A percentile compares a stretch with the other conserved stretches of the same genome.
phyloP scores from a whole-genome alignment of 2,888 invertebrate genomes.

The Caenorhabditis uteleia region DNA sequence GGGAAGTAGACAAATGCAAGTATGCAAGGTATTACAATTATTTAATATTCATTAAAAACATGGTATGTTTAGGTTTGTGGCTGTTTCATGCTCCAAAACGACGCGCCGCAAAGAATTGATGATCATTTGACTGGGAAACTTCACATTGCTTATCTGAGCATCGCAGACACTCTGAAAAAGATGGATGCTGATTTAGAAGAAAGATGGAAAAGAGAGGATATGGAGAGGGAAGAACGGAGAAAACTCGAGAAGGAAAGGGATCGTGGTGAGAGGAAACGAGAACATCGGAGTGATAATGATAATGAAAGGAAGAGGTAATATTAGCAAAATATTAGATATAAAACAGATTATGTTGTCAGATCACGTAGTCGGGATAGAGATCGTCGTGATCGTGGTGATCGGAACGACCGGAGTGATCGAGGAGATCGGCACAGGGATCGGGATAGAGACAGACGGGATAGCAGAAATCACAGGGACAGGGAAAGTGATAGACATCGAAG shows the following conservation, averaged over 20 bases:
- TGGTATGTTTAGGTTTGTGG: constrained; percentile 43
- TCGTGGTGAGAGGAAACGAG: constrained; percentile 8
- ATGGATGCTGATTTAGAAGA: background rate
- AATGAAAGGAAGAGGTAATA: background rate
- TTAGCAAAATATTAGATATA: background rate
- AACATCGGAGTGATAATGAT: background rate
- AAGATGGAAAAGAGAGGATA: background rate
- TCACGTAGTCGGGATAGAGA: background rate
- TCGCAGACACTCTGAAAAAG: constrained; percentile 18
- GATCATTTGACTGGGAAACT: constrained; percentile 53
- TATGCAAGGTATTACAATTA: constrained; percentile 37
- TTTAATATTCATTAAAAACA: background rate
- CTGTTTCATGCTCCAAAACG: constrained; percentile 51
- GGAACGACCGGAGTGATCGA: background rate
- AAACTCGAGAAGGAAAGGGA: background rate
- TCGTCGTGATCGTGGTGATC: constrained; percentile 1
- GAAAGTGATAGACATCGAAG: constrained; percentile 4
- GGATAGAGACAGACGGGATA: no score
- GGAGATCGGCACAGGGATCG: no score
- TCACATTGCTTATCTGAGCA: constrained; percentile 43
- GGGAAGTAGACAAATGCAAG: constrained; percentile 48
- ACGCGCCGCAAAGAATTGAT: constrained; percentile 49
- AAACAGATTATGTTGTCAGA: background rate
- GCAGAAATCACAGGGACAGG: background rate
- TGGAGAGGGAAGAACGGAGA: constrained; percentile 13